phyloP scores from a whole-genome alignment of 2,113 vertebrate genomes.

The Phalacrocorax pelagicus region DNA sequence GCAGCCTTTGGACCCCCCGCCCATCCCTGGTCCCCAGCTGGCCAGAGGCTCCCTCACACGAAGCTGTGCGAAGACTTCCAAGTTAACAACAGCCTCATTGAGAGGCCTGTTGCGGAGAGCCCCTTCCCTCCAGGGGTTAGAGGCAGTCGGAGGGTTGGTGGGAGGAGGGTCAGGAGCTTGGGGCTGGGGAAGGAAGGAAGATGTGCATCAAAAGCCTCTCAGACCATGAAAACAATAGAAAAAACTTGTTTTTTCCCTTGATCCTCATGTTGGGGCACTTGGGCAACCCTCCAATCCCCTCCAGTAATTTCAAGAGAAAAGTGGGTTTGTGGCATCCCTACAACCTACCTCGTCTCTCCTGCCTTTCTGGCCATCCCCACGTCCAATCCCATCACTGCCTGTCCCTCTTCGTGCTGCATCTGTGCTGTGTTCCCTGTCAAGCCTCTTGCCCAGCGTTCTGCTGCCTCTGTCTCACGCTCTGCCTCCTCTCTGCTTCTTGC shows the following conservation, averaged over 20 bases:
- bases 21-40: not conserved
- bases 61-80: not conserved
- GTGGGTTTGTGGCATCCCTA: not conserved
- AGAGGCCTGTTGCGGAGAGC: not conserved
- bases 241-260: not conserved
- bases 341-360: not conserved
- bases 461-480: accelerated
- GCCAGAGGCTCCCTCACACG: not conserved
- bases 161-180: not conserved
- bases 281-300: not conserved
- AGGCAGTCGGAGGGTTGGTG: not conserved
- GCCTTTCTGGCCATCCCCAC: not conserved
- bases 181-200: not conserved
- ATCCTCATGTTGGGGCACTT: not conserved
- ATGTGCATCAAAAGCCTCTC: not conserved
- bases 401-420: not conserved
- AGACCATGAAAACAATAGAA: not conserved
- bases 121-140: not conserved
- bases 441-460: not conserved
- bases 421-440: accelerated
- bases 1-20: not conserved
- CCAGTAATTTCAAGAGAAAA: not conserved
- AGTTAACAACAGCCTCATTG: not conserved
- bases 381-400: not conserved
- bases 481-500: not conserved